Base-by-base conservation (phyloP, 2,888 invertebrate species). In the Rhagium mordax region DNA sequence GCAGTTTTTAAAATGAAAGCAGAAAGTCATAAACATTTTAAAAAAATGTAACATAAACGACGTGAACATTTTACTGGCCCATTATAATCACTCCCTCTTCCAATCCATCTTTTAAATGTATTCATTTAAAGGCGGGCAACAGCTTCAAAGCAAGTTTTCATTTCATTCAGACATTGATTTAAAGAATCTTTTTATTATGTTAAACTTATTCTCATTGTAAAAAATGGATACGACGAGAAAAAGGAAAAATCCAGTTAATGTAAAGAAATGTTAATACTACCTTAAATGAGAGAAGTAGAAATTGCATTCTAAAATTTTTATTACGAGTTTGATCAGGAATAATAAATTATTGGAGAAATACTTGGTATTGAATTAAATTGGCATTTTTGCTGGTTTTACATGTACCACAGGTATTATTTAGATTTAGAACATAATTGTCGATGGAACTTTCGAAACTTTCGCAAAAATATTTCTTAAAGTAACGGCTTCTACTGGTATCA, bases 121-220 rank as follows among this genome's bases (percentile, higher is more conserved):
- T n/a, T 47, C 61, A 24, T 62, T 18, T 13, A 16, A 24, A 62
- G 13, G 47, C 21, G 47, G 47, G 61, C 48, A 62, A 62, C 61
- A n/a, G 61, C 61, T 62, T 62, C 48, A 62, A 62, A 62, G 47
- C 47, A 62, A 48, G 47, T 62, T 62, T 47, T 20, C 61, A 47
- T 48, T 62, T 48, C 48, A 3, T 62, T 62, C 15, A 21, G 41
- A 62, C 20, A 18, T 20, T 48, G 61, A 62, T 47, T n/a, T 47
- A 47, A 33, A n/a, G 20, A 48, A 62, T 47, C 61, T 62, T 62
- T 47, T 62, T 62, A 62, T 62, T 47, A 47, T 47, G 47, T 48
- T 47, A 62, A 48, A 24, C 61, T 47, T 62, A 62, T 24, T 24
- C 47, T 62, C 21, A 60, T 18, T 41, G 41, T 62, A n/a, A 47